phyloP scores from a whole-genome alignment of 1,140 invertebrate species.

The Drosophila mauritiana region DNA sequence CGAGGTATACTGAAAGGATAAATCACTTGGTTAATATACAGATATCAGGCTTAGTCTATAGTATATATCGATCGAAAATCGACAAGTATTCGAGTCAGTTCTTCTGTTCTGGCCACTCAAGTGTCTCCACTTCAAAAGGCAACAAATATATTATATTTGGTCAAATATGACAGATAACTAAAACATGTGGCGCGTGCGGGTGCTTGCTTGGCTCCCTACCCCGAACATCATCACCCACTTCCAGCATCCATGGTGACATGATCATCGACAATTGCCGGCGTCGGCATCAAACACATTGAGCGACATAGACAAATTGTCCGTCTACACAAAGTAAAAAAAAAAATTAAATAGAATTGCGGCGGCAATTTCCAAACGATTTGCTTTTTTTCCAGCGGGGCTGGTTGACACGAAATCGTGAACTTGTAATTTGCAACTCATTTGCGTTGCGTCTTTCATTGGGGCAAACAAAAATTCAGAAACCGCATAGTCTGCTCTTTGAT shows the following conservation, averaged over 20 bases:
- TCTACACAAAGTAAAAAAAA: slow-evolving; percentile 41
- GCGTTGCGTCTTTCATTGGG: slow-evolving; percentile 20
- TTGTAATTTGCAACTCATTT: slow-evolving; percentile 72
- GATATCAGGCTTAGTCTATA: neutral
- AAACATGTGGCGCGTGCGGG: slow-evolving; percentile 57
- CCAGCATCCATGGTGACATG: slow-evolving; percentile 18
- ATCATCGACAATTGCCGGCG: slow-evolving; percentile 37
- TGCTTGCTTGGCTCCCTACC: slow-evolving; percentile 11
- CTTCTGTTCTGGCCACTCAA: slow-evolving; percentile 47
- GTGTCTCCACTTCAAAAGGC: slow-evolving; percentile 38
- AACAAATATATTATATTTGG: slow-evolving; percentile 33
- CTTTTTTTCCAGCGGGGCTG: slow-evolving; percentile 4
- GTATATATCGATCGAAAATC: no score
- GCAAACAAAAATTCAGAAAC: slow-evolving; percentile 45
- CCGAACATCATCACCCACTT: slow-evolving; percentile 1
- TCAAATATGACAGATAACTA: slow-evolving; percentile 52
- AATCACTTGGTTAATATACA: neutral
- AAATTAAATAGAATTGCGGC: slow-evolving; percentile 65
- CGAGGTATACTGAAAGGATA: slow-evolving; percentile 59
- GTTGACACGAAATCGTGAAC: slow-evolving; percentile 66
- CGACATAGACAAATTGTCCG: slow-evolving; percentile 74
- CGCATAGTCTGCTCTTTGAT: neutral
- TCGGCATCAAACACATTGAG: slow-evolving; percentile 30
- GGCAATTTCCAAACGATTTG: slow-evolving; percentile 69
- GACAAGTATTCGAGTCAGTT: slow-evolving; percentile 1